These are phyloP conservation scores for Phrynosoma blainvillii DNA, from an alignment of 2,113 vertebrate species.

Conservation along the genomic window DNA sequence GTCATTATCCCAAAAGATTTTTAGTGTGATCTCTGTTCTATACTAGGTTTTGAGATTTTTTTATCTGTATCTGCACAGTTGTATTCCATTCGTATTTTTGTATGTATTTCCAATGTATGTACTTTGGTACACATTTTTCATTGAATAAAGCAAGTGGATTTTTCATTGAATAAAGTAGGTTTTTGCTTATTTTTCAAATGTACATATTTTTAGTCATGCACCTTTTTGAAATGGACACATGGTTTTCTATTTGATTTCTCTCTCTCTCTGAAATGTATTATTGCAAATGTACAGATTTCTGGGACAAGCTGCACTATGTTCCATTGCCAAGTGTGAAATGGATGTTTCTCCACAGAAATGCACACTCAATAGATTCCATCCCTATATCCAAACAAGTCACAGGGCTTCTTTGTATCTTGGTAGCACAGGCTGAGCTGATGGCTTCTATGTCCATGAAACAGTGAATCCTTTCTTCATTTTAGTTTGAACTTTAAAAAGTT, in stretches of 20 bases:
- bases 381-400: neutral
- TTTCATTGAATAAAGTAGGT: too few relatives aligned
- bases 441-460: too few relatives aligned
- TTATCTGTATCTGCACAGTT: neutral
- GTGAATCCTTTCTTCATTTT: too few relatives aligned
- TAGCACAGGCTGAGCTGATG: too few relatives aligned
- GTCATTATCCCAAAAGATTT: neutral
- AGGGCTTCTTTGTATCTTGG: neutral
- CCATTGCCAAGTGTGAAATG: neutral
- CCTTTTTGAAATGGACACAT: neutral
- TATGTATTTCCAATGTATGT: neutral
- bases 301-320: neutral
- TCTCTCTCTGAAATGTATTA: neutral
- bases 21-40: neutral
- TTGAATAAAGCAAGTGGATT: too few relatives aligned
- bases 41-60: neutral
- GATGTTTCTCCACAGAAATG: neutral
- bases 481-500: too few relatives aligned
- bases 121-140: too few relatives aligned
- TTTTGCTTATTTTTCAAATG: neutral
- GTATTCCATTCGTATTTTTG: neutral
- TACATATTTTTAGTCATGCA: neutral
- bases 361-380: neutral
- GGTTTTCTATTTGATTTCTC: neutral
- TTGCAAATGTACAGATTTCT: neutral